These are phyloP conservation scores for Anas bernieri DNA, from an alignment of 2,797 vertebrate genomes.

Conservation along the genomic window DNA sequence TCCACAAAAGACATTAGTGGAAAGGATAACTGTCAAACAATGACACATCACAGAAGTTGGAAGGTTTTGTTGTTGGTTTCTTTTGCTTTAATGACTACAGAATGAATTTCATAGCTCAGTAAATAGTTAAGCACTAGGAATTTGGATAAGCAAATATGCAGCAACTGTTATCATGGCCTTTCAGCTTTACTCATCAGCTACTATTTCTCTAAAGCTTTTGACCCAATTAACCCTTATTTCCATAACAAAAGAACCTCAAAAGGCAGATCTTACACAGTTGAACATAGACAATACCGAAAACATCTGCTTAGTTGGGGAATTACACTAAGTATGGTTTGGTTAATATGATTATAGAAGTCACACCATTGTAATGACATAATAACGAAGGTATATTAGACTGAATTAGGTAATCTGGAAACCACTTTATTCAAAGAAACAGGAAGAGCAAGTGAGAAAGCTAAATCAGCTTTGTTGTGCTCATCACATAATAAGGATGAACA, in stretches of 20 bases:
- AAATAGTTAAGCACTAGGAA: slow-evolving; percentile 56
- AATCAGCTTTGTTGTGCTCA: not conserved
- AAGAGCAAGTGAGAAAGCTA: not conserved
- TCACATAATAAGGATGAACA: not conserved
- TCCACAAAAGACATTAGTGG: not conserved
- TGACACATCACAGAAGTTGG: not conserved
- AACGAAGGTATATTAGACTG: slow-evolving; percentile 12
- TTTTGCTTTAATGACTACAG: slow-evolving; percentile 73
- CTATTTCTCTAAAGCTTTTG: slow-evolving; percentile 28
- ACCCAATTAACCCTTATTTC: slow-evolving; percentile 43
- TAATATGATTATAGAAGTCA: slow-evolving; percentile 63
- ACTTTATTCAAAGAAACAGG: not conserved
- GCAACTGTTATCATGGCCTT: slow-evolving; percentile 11
- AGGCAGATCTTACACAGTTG: not conserved
- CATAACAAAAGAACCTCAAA: slow-evolving; percentile 35
- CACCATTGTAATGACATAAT: slow-evolving; percentile 56
- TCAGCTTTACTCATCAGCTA: not conserved
- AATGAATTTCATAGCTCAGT: slow-evolving; percentile 80
- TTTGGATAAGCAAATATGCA: slow-evolving; percentile 37
- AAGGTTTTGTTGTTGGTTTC: not conserved
- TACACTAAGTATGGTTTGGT: slow-evolving; percentile 68
- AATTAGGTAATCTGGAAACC: slow-evolving; percentile 26
- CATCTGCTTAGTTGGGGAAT: slow-evolving; percentile 76
- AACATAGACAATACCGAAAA: slow-evolving; percentile 62
- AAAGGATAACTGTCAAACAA: not conserved